Base-by-base conservation (phyloP, 1,140 invertebrate genomes). In the Sminthurides bifidus region DNA sequence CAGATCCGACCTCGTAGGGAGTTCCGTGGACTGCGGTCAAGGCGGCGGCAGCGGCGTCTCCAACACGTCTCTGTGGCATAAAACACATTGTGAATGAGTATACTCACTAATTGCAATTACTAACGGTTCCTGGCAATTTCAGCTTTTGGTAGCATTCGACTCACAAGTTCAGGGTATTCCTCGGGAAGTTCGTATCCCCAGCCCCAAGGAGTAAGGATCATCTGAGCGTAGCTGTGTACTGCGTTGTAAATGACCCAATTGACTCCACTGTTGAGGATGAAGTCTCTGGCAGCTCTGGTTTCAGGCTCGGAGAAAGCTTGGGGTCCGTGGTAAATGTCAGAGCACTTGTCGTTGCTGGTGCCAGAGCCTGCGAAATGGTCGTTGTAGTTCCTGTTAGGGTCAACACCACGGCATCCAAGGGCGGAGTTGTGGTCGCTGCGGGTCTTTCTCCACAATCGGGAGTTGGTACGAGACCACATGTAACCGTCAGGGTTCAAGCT, bases 291-390 rank as follows among this genome's bases (percentile, higher is more conserved):
- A 0, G 80, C 73, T 54, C 66, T 68, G 0, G 82, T 79, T 66
- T 87, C 85, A 1, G 78, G 72, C 68, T 91, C 87, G 0, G 85
- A 88, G 64, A 85, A 84, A 0, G 83, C 70, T 0, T 54, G 52
- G 0, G 76, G 72, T 23, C 88, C 88, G 26, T 79, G 76, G 64
- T 78, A 90, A 0, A 76, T 81, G 14, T 85, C 81, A 0, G 71
- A 68, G 67, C 88, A 92, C 1, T 83, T 77, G 56, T 79, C 33
- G 17, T 0, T n/a, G 17, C 44, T 72, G 1, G 61, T 70, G 52
- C 79, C 83, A 1, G 81, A 75, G 21, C 84, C 84, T 26, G 73
- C 70, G 4, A 66, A 81, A 81, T 61, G 24, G 48, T 10, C 52
- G 12, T 60, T 30, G 38, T 50, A 62, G 33, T 48, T 68, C 24